Percentiles rank a stretch among this genome's conserved stretches.
Evolutionary conservation across 2,888 invertebrate species (phyloP).

Genomic region (Caenorhabditis imperialis): DNA sequence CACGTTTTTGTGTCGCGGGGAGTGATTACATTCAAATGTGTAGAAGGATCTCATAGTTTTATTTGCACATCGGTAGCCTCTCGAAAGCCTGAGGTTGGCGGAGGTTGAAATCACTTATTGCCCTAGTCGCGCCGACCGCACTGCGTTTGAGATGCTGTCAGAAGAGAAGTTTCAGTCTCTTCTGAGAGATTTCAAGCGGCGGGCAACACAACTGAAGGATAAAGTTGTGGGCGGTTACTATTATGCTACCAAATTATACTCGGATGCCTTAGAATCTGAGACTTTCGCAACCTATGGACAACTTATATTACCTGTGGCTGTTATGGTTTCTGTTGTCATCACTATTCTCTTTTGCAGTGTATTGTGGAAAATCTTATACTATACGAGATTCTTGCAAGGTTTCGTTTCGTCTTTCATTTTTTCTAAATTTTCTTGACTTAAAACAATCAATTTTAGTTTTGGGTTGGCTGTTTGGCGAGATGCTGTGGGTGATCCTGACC

Average conservation of each 20-base stretch:
- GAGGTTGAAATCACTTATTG: slow-evolving; percentile 53
- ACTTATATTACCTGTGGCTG: slow-evolving; percentile 41
- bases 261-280: slow-evolving; percentile 43
- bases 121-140: slow-evolving; percentile 27
- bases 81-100: slow-evolving; percentile 52
- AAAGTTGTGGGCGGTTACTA: slow-evolving; percentile 13
- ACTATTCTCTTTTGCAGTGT: slow-evolving; percentile 52
- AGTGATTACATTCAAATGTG: slow-evolving; percentile 48
- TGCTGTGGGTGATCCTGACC: slow-evolving; percentile 72
- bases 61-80: slow-evolving; percentile 56
- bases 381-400: slow-evolving; percentile 47
- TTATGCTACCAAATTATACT: slow-evolving; percentile 42
- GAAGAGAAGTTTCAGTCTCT: slow-evolving; percentile 33
- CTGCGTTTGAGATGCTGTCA: slow-evolving; percentile 40
- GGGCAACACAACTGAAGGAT: slow-evolving; percentile 17
- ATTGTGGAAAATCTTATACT: slow-evolving; percentile 50
- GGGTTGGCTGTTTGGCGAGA: slow-evolving; percentile 61
- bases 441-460: slow-evolving; percentile 27
- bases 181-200: slow-evolving; percentile 25
- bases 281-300: slow-evolving; percentile 45
- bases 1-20: slow-evolving; percentile 21
- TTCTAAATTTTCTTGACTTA: background rate
- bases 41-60: slow-evolving; percentile 54
- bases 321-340: slow-evolving; percentile 42
- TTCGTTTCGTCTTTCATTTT: background rate